Conservation (phyloP, 2,113 vertebrate genomes). For the Atlantisia rogersi region DNA sequence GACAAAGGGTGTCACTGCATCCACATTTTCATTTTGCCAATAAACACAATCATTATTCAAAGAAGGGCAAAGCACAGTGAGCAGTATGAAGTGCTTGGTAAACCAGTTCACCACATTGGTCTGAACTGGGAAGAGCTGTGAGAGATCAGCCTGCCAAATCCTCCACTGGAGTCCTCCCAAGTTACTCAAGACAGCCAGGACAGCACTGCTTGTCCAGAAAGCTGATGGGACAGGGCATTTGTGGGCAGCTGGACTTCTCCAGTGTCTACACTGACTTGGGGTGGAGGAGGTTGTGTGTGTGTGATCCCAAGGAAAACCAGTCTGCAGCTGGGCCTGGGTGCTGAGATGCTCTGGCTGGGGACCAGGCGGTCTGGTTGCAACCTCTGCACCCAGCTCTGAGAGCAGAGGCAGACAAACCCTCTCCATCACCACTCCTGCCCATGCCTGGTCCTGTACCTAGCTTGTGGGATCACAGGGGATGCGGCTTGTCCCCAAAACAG, state of each 20-base stretch:
- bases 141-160: conserved; percentile 20
- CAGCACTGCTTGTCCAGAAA: neutral
- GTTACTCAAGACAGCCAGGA: neutral
- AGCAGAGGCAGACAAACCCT: neutral
- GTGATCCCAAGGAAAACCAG: neutral
- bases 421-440: neutral
- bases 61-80: neutral
- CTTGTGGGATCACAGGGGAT: neutral
- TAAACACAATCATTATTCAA: neutral
- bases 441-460: neutral
- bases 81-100: neutral
- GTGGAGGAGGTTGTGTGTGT: neutral
- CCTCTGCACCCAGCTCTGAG: neutral
- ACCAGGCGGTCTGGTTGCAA: neutral
- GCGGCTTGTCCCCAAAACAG: neutral
- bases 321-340: neutral
- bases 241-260: conserved; percentile 7
- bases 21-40: neutral
- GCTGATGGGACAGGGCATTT: neutral
- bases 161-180: neutral
- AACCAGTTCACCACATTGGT: conserved; percentile 20
- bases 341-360: neutral
- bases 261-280: neutral
- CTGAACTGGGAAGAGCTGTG: conserved; percentile 18
- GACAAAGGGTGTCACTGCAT: neutral